These are phyloP conservation scores for Collichthys lucidus DNA, from an alignment of 2,113 vertebrate genomes.

Conservation along the genomic window DNA sequence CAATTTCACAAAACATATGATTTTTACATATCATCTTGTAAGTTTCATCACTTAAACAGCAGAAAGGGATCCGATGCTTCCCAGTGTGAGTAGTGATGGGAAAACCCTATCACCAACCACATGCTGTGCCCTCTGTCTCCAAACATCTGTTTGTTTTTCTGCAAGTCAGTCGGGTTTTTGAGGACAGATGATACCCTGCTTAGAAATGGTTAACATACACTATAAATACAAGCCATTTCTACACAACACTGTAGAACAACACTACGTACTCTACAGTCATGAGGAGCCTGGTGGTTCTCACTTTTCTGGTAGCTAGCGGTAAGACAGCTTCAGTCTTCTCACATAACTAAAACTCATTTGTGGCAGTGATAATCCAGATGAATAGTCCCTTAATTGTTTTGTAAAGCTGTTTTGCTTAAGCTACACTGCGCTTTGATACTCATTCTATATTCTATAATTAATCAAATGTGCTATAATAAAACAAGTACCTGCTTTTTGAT, in stretches of 20 bases:
- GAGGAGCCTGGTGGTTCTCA: slow-evolving; percentile 76
- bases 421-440: not conserved
- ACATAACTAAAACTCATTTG: not conserved
- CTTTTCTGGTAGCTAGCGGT: slow-evolving; percentile 72
- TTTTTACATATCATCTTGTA: not conserved
- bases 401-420: not conserved
- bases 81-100: slow-evolving; percentile 32
- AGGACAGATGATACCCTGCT: not conserved
- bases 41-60: not conserved
- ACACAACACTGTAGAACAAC: not conserved
- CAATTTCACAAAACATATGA: not conserved
- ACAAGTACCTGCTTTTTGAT: not conserved
- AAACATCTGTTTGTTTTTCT: slow-evolving; percentile 48
- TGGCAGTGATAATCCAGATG: not conserved
- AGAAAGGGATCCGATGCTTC: not conserved
- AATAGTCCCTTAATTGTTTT: not conserved
- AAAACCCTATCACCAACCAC: slow-evolving; percentile 57
- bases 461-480: not conserved
- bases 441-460: not conserved
- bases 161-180: slow-evolving; percentile 33
- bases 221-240: slow-evolving; percentile 62
- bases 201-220: not conserved
- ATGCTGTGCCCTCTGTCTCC: slow-evolving; percentile 28
- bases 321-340: slow-evolving; percentile 39
- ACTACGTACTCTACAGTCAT: slow-evolving; percentile 50